phyloP scores from a whole-genome alignment of 1,140 invertebrate species.

The Vanessa tameamea region DNA sequence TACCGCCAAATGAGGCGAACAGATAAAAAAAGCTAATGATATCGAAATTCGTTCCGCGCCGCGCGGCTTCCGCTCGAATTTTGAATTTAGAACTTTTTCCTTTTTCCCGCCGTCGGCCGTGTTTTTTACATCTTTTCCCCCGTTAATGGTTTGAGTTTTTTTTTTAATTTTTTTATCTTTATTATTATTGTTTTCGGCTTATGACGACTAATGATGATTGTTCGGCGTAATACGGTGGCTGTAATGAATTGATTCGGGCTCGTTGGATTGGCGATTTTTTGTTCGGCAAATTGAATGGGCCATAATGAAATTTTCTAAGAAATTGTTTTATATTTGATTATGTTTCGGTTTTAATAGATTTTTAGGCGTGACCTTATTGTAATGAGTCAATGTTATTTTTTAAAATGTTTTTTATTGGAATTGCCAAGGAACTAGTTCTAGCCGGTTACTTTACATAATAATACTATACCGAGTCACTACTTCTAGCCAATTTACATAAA shows the following conservation, averaged over 20 bases:
- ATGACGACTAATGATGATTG: constrained; percentile 60
- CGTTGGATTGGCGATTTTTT: constrained; percentile 45
- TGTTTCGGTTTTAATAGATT: constrained; percentile 16
- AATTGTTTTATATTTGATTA: constrained; percentile 29
- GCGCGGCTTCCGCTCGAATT: constrained; percentile 64
- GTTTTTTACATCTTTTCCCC: constrained; percentile 49
- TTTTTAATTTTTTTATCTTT: constrained; percentile 48
- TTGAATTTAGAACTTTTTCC: constrained; percentile 64
- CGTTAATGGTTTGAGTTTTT: constrained; percentile 53
- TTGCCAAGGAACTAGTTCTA: too few relatives aligned
- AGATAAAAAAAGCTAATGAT: constrained; percentile 64
- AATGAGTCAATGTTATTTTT: not conserved
- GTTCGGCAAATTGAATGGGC: constrained; percentile 39
- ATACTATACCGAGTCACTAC: too few relatives aligned
- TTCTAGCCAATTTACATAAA: too few relatives aligned
- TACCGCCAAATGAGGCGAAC: constrained; percentile 52
- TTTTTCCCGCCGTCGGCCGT: constrained; percentile 49
- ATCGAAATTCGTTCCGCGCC: constrained; percentile 64
- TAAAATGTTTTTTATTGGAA: not conserved
- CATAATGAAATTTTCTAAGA: constrained; percentile 47
- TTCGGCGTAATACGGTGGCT: constrained; percentile 56
- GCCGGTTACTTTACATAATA: too few relatives aligned
- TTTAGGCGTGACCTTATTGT: not conserved
- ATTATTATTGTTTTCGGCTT: constrained; percentile 67
- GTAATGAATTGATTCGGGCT: constrained; percentile 56